These are phyloP conservation scores for Agonopterix alstromeriana DNA, from an alignment of 2,888 invertebrate species.

Conservation along the genomic window DNA sequence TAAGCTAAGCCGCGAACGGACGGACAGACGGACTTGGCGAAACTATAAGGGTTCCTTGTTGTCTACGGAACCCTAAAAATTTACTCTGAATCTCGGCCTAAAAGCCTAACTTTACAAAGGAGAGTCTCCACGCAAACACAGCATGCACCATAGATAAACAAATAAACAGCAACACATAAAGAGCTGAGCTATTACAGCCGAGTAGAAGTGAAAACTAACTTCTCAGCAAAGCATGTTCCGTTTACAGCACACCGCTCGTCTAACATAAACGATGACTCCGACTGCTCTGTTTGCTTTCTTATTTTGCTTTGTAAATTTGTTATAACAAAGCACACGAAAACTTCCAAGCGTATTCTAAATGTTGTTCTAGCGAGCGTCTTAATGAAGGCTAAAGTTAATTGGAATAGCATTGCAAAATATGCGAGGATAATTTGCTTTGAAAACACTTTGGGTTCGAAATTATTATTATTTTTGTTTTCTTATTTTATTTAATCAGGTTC, in stretches of 20 bases:
- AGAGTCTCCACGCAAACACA: too few relatives aligned
- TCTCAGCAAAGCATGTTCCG: constrained; percentile 45
- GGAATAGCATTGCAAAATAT: neutral
- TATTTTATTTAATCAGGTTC: too few relatives aligned
- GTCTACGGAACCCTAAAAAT: too few relatives aligned
- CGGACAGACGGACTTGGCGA: too few relatives aligned
- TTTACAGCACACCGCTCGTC: constrained; percentile 45
- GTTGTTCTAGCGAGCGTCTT: constrained; percentile 25
- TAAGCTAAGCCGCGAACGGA: too few relatives aligned
- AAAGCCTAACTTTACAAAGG: too few relatives aligned
- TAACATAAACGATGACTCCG: constrained; percentile 56
- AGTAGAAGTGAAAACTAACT: constrained; percentile 41
- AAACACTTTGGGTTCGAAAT: too few relatives aligned
- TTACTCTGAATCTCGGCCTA: too few relatives aligned
- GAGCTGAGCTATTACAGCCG: constrained; percentile 9
- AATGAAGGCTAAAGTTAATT: constrained; percentile 20
- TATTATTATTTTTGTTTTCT: too few relatives aligned
- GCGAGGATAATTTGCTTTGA: neutral
- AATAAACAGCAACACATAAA: constrained; percentile 1
- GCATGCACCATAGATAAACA: neutral
- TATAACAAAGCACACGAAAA: constrained; percentile 42
- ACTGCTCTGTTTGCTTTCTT: constrained; percentile 54
- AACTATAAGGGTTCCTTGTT: too few relatives aligned
- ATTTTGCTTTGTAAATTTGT: constrained; percentile 50
- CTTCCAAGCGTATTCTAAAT: constrained; percentile 23